Evolutionary conservation across 2,888 invertebrate species (phyloP).

Genomic region (Thymelicus acteon): DNA sequence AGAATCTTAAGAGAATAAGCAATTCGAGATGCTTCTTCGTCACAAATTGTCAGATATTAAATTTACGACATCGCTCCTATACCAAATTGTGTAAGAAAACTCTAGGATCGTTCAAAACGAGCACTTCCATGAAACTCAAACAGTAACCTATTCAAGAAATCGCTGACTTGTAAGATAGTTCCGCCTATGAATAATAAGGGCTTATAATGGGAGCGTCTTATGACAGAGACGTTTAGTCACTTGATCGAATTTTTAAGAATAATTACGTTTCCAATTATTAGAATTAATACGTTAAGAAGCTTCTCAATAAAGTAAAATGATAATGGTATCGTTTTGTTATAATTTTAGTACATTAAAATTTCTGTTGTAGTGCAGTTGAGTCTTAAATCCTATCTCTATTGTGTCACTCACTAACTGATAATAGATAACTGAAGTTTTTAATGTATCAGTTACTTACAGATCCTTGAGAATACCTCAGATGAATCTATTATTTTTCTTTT

Average conservation of each 20-base stretch:
- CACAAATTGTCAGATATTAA: slow-evolving; percentile 27
- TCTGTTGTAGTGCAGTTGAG: too few species aligned
- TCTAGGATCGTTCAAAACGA: slow-evolving; percentile 28
- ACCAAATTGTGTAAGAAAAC: slow-evolving; percentile 33
- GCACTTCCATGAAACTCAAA: slow-evolving; percentile 26
- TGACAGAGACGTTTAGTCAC: neutral
- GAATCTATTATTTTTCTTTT: too few species aligned
- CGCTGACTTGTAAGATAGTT: slow-evolving; percentile 35
- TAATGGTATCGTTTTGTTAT: too few species aligned
- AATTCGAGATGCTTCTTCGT: slow-evolving; percentile 13
- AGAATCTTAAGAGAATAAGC: slow-evolving; percentile 17
- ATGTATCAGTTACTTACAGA: too few species aligned
- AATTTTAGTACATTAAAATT: too few species aligned
- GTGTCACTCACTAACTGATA: too few species aligned
- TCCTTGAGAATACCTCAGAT: too few species aligned
- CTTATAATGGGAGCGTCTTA: slow-evolving; percentile 7
- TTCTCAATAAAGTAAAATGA: neutral
- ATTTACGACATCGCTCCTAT: slow-evolving; percentile 16
- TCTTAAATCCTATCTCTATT: too few species aligned
- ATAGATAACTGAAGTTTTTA: too few species aligned
- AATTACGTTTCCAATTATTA: neutral
- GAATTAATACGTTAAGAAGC: neutral
- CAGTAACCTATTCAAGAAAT: slow-evolving; percentile 34
- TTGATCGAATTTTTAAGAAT: neutral
- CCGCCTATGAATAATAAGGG: slow-evolving; percentile 22